Evolutionary conservation across 2,797 vertebrate species (phyloP).

Genomic region (Gila robusta): DNA sequence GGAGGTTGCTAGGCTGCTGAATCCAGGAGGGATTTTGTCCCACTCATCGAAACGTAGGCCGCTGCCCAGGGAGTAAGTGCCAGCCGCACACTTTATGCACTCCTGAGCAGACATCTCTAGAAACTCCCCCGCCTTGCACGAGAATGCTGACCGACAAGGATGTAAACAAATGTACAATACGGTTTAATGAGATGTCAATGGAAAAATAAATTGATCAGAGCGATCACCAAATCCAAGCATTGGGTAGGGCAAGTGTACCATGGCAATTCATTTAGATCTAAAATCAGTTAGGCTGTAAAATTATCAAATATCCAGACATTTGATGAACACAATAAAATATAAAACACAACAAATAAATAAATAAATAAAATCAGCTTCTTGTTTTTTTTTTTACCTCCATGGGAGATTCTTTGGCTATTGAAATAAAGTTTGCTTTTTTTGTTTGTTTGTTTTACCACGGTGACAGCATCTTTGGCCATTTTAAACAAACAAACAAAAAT

Average conservation of each 20-base stretch:
- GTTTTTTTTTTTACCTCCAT: not conserved
- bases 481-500: not conserved
- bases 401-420: not conserved
- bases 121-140: constrained; percentile 92
- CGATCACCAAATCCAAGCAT: not conserved
- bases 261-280: not conserved
- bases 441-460: not conserved
- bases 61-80: constrained; percentile 95
- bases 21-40: constrained; percentile 91
- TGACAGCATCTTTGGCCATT: not conserved
- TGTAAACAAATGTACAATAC: not conserved
- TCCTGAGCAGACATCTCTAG: constrained; percentile 96
- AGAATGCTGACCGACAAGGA: constrained; percentile 84
- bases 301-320: not conserved
- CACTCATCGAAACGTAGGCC: constrained; percentile 96
- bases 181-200: not conserved
- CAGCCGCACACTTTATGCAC: constrained; percentile 92
- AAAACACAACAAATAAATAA: not conserved
- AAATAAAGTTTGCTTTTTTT: not conserved
- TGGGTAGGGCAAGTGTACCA: not conserved
- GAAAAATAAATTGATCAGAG: not conserved
- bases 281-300: not conserved
- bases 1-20: constrained; percentile 90
- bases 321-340: not conserved
- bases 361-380: not conserved